phyloP scores from a whole-genome alignment of 2,888 invertebrate genomes.

The Entomobrya proxima region DNA sequence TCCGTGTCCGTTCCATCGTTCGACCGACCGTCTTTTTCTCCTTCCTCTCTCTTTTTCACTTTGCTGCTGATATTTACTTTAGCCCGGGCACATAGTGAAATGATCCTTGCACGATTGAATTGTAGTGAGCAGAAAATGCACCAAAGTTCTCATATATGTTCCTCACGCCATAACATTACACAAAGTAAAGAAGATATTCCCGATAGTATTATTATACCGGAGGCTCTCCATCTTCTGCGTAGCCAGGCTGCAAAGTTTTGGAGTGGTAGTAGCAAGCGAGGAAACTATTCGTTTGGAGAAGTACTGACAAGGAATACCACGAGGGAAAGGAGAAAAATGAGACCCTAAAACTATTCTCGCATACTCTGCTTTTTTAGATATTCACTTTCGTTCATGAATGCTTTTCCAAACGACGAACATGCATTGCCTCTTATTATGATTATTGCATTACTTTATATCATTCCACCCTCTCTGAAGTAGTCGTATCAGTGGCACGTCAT shows the following conservation, averaged over 20 bases:
- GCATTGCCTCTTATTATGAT: constrained; percentile 8
- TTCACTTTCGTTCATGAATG: constrained; percentile 26
- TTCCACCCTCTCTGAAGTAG: not conserved
- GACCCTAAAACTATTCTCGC: not conserved
- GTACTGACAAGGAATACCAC: not conserved
- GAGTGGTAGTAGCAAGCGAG: not conserved
- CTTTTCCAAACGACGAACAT: not conserved
- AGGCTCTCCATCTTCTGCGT: not conserved
- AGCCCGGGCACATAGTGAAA: constrained; percentile 53
- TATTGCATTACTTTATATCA: constrained; percentile 32
- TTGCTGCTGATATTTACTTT: constrained; percentile 44
- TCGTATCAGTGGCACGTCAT: not conserved
- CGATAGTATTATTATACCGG: constrained; percentile 20
- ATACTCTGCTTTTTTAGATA: constrained; percentile 2
- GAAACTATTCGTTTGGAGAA: no score
- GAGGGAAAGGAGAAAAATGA: constrained; percentile 10
- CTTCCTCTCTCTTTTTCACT: not conserved
- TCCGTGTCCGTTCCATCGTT: constrained; percentile 47
- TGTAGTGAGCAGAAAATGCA: constrained; percentile 15
- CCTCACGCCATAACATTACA: not conserved
- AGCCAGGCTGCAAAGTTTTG: not conserved
- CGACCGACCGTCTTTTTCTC: constrained; percentile 47
- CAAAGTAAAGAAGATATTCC: constrained; percentile 4
- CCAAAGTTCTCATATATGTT: not conserved
- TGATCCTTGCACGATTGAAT: constrained; percentile 55